Evolutionary conservation across 2,888 invertebrate genomes (phyloP).

Genomic region (Hirtodrosophila histrioides): DNA sequence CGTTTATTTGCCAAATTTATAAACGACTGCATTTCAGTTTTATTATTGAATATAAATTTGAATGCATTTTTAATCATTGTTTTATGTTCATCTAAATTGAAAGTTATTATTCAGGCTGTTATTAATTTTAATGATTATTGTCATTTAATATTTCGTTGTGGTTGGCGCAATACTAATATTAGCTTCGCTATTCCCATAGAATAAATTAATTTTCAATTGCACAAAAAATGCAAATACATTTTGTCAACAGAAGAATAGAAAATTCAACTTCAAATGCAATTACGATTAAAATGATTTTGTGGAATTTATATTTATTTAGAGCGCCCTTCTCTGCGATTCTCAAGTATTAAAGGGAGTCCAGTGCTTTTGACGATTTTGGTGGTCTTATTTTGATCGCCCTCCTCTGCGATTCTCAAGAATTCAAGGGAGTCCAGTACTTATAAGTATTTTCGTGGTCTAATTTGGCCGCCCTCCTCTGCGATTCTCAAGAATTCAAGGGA

Average conservation of each 20-base stretch:
- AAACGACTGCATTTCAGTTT: slow-evolving; percentile 57
- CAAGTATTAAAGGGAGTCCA: no score
- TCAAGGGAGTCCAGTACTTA: no score
- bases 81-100: slow-evolving; percentile 58
- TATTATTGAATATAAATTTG: slow-evolving; percentile 71
- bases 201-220: slow-evolving; percentile 4
- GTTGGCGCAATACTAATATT: slow-evolving; percentile 4
- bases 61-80: slow-evolving; percentile 74
- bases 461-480: no score
- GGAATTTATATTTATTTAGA: no score
- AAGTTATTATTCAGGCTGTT: slow-evolving; percentile 58
- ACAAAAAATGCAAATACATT: neutral
- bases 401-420: no score
- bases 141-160: slow-evolving; percentile 37
- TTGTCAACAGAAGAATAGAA: neutral
- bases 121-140: slow-evolving; percentile 51
- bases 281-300: no score
- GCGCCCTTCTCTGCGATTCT: no score
- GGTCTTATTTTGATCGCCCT: no score
- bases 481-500: no score
- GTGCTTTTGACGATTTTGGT: no score
- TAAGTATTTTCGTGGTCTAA: no score
- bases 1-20: slow-evolving; percentile 59
- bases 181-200: neutral
- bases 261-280: no score